Conservation (phyloP, 92 coral and sea anemone species). For the Porites rus region DNA sequence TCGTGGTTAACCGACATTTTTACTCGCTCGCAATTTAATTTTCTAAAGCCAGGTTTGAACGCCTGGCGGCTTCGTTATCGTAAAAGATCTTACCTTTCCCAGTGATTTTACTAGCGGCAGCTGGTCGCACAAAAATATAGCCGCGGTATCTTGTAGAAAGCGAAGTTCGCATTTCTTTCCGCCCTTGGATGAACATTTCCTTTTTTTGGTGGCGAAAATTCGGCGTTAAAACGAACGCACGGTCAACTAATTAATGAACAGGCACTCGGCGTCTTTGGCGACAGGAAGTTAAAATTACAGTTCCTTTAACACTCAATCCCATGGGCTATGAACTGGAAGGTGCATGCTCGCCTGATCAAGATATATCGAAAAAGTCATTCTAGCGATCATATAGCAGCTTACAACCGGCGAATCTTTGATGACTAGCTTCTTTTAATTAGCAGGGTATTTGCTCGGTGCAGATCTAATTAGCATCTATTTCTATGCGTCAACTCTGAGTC, state of each 20-base stretch:
- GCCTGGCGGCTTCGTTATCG: constrained; percentile 11
- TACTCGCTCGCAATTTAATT: background rate
- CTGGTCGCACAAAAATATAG: constrained; percentile 11
- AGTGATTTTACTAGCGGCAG: background rate
- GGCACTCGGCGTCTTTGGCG: background rate
- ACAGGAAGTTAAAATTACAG: background rate
- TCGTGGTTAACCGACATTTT: constrained; percentile 25
- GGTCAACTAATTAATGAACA: background rate
- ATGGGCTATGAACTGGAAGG: background rate
- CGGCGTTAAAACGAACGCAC: background rate
- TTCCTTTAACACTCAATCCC: background rate
- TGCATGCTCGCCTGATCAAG: background rate
- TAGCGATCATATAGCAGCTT: background rate
- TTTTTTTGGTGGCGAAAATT: background rate
- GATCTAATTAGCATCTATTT: constrained; percentile 40
- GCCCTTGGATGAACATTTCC: too few species aligned
- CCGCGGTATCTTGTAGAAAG: background rate
- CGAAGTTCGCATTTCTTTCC: constrained; percentile 14
- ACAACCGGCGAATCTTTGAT: constrained; percentile 25
- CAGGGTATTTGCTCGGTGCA: constrained; percentile 28
- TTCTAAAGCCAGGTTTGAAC: background rate
- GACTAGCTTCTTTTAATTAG: constrained; percentile 33
- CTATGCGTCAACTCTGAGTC: background rate
- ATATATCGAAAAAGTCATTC: background rate
- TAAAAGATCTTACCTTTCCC: constrained; percentile 9